Evolutionary conservation across 2,113 vertebrate species (phyloP).

Genomic region (Dermatemys mawii): DNA sequence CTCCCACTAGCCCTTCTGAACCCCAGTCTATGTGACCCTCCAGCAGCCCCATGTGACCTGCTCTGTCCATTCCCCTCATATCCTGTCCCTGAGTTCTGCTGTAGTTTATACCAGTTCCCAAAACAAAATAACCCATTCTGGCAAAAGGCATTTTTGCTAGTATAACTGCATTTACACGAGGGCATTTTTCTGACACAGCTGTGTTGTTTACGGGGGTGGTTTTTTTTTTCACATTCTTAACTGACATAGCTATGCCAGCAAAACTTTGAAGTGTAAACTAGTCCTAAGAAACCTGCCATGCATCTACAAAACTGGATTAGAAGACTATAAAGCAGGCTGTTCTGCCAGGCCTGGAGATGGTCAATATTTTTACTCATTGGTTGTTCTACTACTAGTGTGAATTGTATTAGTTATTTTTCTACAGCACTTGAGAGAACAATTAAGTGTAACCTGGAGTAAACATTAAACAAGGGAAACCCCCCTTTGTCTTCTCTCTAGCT

Average conservation of each 20-base stretch:
- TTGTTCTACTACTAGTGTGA: not conserved
- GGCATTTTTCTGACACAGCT: not conserved
- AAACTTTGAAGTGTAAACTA: conserved; percentile 26
- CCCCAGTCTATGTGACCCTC: no score
- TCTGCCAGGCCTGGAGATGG: not conserved
- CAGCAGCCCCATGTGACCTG: no score
- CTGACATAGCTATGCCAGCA: not conserved
- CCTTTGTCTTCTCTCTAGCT: conserved; percentile 33
- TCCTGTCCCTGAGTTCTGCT: not conserved
- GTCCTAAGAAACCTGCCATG: not conserved
- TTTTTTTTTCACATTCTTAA: conserved; percentile 14
- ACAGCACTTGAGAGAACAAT: not conserved
- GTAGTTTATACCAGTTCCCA: not conserved
- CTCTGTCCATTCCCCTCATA: no score
- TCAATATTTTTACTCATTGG: conserved; percentile 14
- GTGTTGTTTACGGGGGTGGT: not conserved
- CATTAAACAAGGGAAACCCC: conserved; percentile 49
- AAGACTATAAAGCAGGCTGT: not conserved
- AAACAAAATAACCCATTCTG: not conserved
- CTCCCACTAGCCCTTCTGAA: no score
- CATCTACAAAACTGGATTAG: not conserved
- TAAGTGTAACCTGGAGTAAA: not conserved
- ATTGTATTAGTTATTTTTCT: not conserved
- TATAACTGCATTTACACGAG: not conserved
- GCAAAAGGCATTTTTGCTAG: not conserved